Evolutionary conservation across 1,140 invertebrate genomes (phyloP).

Genomic region (Frieseomelitta varia): DNA sequence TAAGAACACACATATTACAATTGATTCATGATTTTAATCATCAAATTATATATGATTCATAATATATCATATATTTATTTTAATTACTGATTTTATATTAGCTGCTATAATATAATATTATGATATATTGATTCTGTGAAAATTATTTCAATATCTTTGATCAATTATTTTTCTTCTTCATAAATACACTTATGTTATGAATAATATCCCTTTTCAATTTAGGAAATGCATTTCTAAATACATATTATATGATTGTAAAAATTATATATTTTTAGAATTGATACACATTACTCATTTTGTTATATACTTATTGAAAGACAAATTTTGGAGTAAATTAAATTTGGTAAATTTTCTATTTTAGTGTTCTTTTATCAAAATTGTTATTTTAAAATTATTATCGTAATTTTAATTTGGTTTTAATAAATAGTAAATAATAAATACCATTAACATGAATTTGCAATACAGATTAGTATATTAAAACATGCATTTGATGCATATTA

Average conservation of each 20-base stretch:
- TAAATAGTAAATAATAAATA: background rate
- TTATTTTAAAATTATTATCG: constrained; percentile 1
- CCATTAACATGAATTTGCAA: background rate
- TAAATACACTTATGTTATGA: background rate
- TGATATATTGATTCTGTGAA: background rate
- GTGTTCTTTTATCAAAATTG: background rate
- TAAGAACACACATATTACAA: background rate
- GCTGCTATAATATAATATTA: background rate
- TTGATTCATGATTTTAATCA: background rate
- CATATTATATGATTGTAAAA: background rate
- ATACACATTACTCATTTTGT: background rate
- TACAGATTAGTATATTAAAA: background rate
- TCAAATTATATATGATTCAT: constrained; percentile 3
- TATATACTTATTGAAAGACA: background rate
- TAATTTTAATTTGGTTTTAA: background rate
- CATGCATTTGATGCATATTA: background rate
- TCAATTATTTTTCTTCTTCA: background rate
- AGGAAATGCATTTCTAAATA: background rate
- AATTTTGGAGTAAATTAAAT: background rate
- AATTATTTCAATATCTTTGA: constrained; percentile 1
- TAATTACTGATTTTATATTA: background rate
- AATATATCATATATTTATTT: background rate
- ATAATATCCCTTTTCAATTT: background rate
- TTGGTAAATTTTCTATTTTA: constrained; percentile 13
- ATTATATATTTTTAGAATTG: background rate